phyloP scores from a whole-genome alignment of 2,888 invertebrate genomes.

The Macropis europaea region DNA sequence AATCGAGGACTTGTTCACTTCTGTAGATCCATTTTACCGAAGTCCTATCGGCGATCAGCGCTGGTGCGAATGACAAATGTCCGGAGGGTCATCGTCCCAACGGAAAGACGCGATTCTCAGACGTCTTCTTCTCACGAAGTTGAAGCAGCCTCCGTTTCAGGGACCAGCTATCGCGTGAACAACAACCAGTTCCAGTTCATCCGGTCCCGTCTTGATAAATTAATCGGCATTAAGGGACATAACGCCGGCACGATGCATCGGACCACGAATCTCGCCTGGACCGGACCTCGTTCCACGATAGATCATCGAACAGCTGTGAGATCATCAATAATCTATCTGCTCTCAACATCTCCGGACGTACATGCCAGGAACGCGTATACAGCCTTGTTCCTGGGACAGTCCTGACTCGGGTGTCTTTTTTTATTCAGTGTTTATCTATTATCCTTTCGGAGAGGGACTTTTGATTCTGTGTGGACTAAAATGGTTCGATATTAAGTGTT shows the following conservation, averaged over 20 bases:
- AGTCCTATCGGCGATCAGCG: slow-evolving; percentile 53
- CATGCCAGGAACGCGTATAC: slow-evolving; percentile 26
- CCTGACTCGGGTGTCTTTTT: not conserved
- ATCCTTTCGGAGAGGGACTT: no score
- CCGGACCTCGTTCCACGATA: slow-evolving; percentile 30
- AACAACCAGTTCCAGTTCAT: slow-evolving; percentile 59
- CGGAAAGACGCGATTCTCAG: slow-evolving; percentile 22
- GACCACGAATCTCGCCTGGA: slow-evolving; percentile 38
- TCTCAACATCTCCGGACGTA: slow-evolving; percentile 46
- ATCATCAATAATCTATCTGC: slow-evolving; percentile 61
- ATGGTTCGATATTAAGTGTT: no score
- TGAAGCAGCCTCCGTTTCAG: slow-evolving; percentile 29
- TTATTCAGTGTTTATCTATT: not conserved
- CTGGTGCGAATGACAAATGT: slow-evolving; percentile 66
- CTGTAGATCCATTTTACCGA: slow-evolving; percentile 30
- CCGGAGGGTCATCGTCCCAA: slow-evolving; percentile 30
- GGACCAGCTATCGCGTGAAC: slow-evolving; percentile 65
- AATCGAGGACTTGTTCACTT: not conserved
- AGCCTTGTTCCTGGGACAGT: not conserved
- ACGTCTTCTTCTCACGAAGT: slow-evolving; percentile 35
- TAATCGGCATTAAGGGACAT: slow-evolving; percentile 74
- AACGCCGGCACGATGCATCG: slow-evolving; percentile 68
- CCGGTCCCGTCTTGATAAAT: slow-evolving; percentile 72
- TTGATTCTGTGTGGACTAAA: no score
- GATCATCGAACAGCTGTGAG: slow-evolving; percentile 46